Evolutionary conservation across 2,797 vertebrate genomes (phyloP).

Genomic region (Platyrinchus mystaceus): DNA sequence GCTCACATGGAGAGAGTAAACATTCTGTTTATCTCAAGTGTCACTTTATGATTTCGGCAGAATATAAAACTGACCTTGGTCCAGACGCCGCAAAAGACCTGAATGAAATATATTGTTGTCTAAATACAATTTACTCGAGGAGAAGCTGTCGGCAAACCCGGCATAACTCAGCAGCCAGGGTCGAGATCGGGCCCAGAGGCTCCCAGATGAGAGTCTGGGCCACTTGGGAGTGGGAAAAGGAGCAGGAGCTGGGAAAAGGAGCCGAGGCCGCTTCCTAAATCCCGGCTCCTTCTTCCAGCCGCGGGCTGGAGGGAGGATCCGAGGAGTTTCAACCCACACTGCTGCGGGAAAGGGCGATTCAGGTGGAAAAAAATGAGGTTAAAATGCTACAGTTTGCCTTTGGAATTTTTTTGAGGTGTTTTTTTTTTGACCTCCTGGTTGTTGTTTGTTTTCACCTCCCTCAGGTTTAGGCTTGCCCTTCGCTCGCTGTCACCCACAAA

Average conservation of each 20-base stretch:
- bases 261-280: too few species aligned
- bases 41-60: constrained; percentile 98
- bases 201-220: constrained; percentile 45
- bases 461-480: not conserved
- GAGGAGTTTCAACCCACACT: accelerated
- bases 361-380: not conserved
- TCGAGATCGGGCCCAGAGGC: constrained; percentile 56
- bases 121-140: constrained; percentile 89
- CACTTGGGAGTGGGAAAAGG: not conserved
- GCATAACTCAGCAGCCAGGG: constrained; percentile 82
- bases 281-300: not conserved
- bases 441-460: not conserved
- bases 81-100: constrained; percentile 87
- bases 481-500: not conserved
- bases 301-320: not conserved
- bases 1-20: constrained; percentile 99
- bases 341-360: not conserved
- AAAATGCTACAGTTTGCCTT: accelerated
- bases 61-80: constrained; percentile 99
- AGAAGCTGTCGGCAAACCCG: constrained; percentile 88
- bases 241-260: not conserved
- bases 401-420: not conserved
- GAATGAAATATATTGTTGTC: constrained; percentile 92
- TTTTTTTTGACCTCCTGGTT: not conserved
- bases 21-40: constrained; percentile 99